Percentiles rank a stretch among this genome's conserved stretches.
Evolutionary conservation across 1,140 invertebrate species (phyloP).

Genomic region (Saccostrea echinata): DNA sequence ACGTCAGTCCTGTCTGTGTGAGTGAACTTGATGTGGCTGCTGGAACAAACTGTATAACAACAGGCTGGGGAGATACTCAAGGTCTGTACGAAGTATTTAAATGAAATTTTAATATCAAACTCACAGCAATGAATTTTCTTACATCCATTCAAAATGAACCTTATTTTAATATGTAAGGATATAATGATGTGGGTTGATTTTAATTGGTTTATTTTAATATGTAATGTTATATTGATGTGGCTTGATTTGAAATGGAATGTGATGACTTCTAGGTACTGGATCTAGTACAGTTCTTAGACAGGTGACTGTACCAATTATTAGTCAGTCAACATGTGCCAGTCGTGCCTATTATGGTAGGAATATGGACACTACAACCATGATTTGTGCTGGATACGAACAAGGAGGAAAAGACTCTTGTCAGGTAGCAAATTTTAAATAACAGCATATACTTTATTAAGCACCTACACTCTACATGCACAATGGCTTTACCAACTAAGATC

Average conservation of each 20-base stretch:
- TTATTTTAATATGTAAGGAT: too few relatives aligned
- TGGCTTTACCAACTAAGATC: too few relatives aligned
- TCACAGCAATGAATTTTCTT: too few relatives aligned
- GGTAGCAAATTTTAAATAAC: neutral
- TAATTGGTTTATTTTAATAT: too few relatives aligned
- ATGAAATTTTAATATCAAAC: too few relatives aligned
- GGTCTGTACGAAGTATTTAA: neutral
- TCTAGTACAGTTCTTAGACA: slow-evolving; percentile 33
- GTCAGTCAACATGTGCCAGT: slow-evolving; percentile 37
- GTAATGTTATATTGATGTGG: too few relatives aligned
- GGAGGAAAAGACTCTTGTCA: slow-evolving; percentile 54
- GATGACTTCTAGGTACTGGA: slow-evolving; percentile 1
- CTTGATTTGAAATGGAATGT: neutral
- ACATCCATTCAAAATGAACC: too few relatives aligned
- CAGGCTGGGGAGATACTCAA: slow-evolving; percentile 52
- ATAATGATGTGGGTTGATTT: too few relatives aligned
- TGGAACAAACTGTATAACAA: slow-evolving; percentile 41
- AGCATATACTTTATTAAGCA: too few relatives aligned
- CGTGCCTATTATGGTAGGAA: slow-evolving; percentile 38
- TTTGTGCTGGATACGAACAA: slow-evolving; percentile 50
- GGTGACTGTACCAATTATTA: slow-evolving; percentile 45
- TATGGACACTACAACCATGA: slow-evolving; percentile 48
- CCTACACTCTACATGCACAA: too few relatives aligned
- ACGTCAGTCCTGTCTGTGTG: slow-evolving; percentile 48
- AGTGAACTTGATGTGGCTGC: slow-evolving; percentile 17